These are phyloP conservation scores for Eupsilia transversa DNA, from an alignment of 2,888 invertebrate species.

Conservation along the genomic window DNA sequence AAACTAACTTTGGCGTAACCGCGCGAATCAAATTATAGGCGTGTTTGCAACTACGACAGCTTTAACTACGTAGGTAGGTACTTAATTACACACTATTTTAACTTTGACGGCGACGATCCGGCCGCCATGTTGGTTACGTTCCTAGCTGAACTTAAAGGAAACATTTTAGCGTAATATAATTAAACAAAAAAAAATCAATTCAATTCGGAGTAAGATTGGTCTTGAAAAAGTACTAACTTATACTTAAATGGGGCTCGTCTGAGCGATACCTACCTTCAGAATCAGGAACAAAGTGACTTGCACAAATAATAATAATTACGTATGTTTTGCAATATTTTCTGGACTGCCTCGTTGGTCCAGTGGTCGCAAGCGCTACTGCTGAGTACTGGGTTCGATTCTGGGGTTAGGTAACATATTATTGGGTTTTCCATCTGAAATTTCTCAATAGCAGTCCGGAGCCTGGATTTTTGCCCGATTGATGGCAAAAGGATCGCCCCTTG, in stretches of 20 bases:
- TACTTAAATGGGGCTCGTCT: not conserved
- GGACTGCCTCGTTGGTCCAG: no score
- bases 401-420: not conserved
- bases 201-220: not conserved
- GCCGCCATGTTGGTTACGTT: slow-evolving; percentile 8
- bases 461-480: not conserved
- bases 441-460: not conserved
- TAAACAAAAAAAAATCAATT: not conserved
- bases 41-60: slow-evolving; percentile 49
- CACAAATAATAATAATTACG: not conserved
- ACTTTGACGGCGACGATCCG: slow-evolving; percentile 34
- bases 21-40: slow-evolving; percentile 50
- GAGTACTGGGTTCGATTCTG: not conserved
- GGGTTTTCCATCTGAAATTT: not conserved
- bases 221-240: not conserved
- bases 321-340: no score
- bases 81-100: slow-evolving; percentile 57
- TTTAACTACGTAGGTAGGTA: slow-evolving; percentile 39
- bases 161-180: not conserved
- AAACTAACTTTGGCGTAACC: slow-evolving; percentile 39
- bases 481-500: not conserved
- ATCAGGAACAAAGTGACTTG: not conserved
- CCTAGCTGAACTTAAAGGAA: not conserved
- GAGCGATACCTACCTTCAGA: not conserved
- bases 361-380: not conserved